These are phyloP conservation scores for Campylorhamphus procurvoides DNA, from an alignment of 2,113 vertebrate species.

Conservation along the genomic window DNA sequence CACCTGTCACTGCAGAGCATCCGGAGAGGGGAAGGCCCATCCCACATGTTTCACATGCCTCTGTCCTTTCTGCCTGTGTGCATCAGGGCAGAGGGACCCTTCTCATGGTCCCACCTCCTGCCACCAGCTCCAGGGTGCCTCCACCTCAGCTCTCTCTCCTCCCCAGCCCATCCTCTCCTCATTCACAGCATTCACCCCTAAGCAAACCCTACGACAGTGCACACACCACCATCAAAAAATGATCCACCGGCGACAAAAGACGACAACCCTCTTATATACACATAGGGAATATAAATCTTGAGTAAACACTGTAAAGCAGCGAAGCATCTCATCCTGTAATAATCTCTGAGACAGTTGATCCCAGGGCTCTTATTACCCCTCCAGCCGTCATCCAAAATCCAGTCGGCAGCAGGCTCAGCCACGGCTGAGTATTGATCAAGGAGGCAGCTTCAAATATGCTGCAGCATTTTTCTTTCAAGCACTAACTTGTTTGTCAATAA, in stretches of 20 bases:
- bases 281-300: constrained; percentile 55
- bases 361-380: constrained; percentile 64
- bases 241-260: not conserved
- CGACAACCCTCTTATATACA: not conserved
- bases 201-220: not conserved
- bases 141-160: not conserved
- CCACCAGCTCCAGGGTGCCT: not conserved
- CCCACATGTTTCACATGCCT: accelerated
- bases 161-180: not conserved
- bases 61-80: not conserved
- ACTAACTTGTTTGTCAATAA: constrained; percentile 72
- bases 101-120: not conserved
- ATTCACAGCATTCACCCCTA: not conserved
- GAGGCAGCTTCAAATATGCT: constrained; percentile 26
- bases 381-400: constrained; percentile 38
- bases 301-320: constrained; percentile 62
- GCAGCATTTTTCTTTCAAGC: constrained; percentile 1
- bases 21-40: not conserved
- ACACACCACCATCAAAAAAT: not conserved
- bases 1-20: not conserved
- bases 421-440: constrained; percentile 53
- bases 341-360: constrained; percentile 56
- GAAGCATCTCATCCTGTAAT: constrained; percentile 66
- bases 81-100: not conserved
- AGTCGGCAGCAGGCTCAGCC: constrained; percentile 26